Base-by-base conservation (phyloP, 2,113 vertebrate genomes). In the Nycticebus coucang region DNA sequence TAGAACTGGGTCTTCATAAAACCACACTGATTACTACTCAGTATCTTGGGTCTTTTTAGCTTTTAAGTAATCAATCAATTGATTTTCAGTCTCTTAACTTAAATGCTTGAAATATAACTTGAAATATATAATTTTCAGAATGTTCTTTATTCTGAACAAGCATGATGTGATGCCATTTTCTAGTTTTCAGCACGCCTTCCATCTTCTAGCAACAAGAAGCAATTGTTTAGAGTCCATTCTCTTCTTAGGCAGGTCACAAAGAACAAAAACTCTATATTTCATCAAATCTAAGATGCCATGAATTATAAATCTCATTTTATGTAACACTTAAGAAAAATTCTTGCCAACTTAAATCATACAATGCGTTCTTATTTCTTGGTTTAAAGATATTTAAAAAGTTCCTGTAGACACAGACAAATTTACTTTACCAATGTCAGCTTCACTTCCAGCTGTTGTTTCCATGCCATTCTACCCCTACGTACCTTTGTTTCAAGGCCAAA, bases 41-140 rank as follows among this genome's bases (percentile, higher is more conserved):
- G 60, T 37, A 91, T 33, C 80, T 69, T 96, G 66, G 26, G 57
- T 93, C 83, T 57, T 96, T 91, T 71, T 80, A 83, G 13, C 71
- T 93, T 97, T 95, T 93, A 96, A 94, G 84, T 89, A 91, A 97
- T 95, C 83, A 57, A 74, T 93, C 89, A 80, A 89, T 89, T 84
- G 74, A 97, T 74, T 96, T 95, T 89, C 84, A 87, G 93, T 95
- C 92, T 87, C 79, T 80, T 64, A 37, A 77, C 19, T 75, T 79
- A 89, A 93, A 87, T 74, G 57, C 69, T 83, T 91, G 41, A 94
- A 96, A 66, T 87, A 64, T 71, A 94, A 77, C 26, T 55, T 89
- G 68, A 89, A 79, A 74, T 81, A 77, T 12, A 10, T 22, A 83
- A 68, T 96, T 96, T 93, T 84, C 69, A 69, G 57, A 86, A 33